Percentiles rank a stretch among this genome's conserved stretches.
phyloP scores from a whole-genome alignment of 2,888 invertebrate genomes.

The Diplazon laetatorius region DNA sequence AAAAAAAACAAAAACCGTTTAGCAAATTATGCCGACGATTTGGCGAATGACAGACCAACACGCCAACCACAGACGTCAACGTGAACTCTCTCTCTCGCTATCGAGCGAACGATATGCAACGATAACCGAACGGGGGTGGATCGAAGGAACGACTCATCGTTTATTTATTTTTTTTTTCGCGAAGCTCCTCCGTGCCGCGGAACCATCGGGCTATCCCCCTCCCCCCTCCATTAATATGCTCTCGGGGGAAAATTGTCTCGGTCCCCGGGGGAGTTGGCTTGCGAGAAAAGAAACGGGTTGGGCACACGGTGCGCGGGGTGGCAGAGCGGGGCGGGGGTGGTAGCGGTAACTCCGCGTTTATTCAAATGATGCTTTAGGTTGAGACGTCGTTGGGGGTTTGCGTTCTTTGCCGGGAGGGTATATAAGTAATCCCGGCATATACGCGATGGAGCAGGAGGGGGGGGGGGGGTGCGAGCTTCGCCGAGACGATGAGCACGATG shows the following conservation, averaged over 20 bases:
- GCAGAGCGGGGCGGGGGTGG: no score
- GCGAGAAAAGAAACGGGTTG: slow-evolving; percentile 31
- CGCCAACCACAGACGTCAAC: neutral
- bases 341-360: slow-evolving; percentile 79
- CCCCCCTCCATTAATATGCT: slow-evolving; percentile 47
- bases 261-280: slow-evolving; percentile 20
- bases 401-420: slow-evolving; percentile 70
- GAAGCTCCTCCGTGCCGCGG: slow-evolving; percentile 21
- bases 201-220: slow-evolving; percentile 15
- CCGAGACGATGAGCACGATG: slow-evolving; percentile 64
- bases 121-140: no score
- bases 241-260: slow-evolving; percentile 32
- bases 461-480: slow-evolving; percentile 62
- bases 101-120: no score
- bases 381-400: slow-evolving; percentile 66
- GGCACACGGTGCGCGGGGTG: slow-evolving; percentile 50
- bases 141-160: no score
- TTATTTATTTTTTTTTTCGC: neutral
- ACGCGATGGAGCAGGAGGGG: slow-evolving; percentile 61
- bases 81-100: no score
- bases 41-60: neutral
- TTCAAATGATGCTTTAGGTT: slow-evolving; percentile 80
- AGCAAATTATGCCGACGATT: neutral
- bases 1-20: neutral
- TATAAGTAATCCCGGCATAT: slow-evolving; percentile 76